Base-by-base conservation (phyloP, 2,888 invertebrate species). In the Drosophila flavopinicola region DNA sequence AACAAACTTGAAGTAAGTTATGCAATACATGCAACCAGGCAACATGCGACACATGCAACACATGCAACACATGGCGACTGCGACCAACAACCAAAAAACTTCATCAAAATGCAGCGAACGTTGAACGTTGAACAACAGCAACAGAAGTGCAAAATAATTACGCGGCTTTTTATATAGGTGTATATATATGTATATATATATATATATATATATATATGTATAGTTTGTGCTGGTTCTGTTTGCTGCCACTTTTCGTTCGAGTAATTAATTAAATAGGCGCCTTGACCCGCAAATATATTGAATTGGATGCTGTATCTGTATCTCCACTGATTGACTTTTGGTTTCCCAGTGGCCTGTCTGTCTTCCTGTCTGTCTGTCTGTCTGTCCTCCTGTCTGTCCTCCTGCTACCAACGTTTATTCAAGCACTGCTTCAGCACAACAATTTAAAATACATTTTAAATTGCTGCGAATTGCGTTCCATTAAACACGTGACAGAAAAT, bases 181-280 rank as follows among this genome's bases (percentile, higher is more conserved):
- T 38, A 24, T n/a, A n/a, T n/a, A n/a, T n/a, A n/a, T n/a, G n/a
- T n/a, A n/a, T n/a, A n/a, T n/a, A n/a, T n/a, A n/a, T n/a, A n/a
- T n/a, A n/a, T n/a, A n/a, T n/a, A n/a, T n/a, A n/a, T n/a, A n/a
- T n/a, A n/a, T n/a, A n/a, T n/a, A n/a, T n/a, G n/a, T n/a, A n/a
- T n/a, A n/a, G n/a, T 60, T 15, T 20, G 25, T n/a, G 9, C 5
- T 3, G 32, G n/a, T 25, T 54, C 6, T 11, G 32, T 24, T 72
- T 54, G 56, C 56, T 39, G 63, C 67, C 85, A 68, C 73, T 85
- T 54, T 59, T 41, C 70, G 51, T 13, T 24, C 63, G 60, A 59
- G 85, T 80, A 86, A 86, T 84, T 84, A 86, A 84, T 86, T 84
- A 67, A 86, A 86, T 86, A 76, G 80, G 85, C 74, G 76, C 86